A percentile compares a stretch with the other conserved stretches of the same genome.
These are phyloP conservation scores for Ataeniobius toweri DNA, from an alignment of 2,797 vertebrate species.

Conservation along the genomic window DNA sequence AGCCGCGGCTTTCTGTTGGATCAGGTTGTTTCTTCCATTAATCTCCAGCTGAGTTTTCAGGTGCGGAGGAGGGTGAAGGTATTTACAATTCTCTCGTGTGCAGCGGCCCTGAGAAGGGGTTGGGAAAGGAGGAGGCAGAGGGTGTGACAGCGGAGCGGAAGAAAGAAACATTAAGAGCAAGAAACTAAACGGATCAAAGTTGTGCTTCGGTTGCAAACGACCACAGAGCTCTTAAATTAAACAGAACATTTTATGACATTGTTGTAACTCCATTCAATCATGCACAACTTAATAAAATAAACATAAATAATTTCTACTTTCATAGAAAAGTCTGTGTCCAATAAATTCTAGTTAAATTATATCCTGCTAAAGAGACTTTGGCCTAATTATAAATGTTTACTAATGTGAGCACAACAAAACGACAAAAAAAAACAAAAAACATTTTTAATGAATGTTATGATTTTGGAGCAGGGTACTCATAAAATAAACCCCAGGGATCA, in stretches of 20 bases:
- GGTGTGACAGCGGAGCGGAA: constrained; percentile 11
- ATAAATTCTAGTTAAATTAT: not conserved
- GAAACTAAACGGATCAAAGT: constrained; percentile 25
- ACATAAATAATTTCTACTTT: not conserved
- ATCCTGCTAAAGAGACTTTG: not conserved
- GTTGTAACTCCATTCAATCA: not conserved
- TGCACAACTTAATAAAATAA: not conserved
- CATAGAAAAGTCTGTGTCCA: not conserved
- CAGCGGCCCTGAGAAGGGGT: constrained; percentile 87
- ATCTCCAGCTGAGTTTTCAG: constrained; percentile 98
- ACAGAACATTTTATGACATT: constrained; percentile 16
- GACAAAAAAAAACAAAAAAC: not conserved
- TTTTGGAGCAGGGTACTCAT: not conserved
- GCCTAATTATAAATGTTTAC: not conserved
- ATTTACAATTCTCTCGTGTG: constrained; percentile 97
- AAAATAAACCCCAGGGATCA: constrained; percentile 28
- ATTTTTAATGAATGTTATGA: not conserved
- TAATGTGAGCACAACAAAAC: constrained; percentile 26
- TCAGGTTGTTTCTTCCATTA: constrained; percentile 97
- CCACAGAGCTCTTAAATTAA: constrained; percentile 5
- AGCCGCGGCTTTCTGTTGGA: constrained; percentile 95
- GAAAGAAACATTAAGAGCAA: constrained; percentile 21
- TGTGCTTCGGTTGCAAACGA: not conserved
- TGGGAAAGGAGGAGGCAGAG: constrained; percentile 2
- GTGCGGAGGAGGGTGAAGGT: constrained; percentile 96